Base-by-base conservation (phyloP, 2,113 vertebrate genomes). In the Alethe castanea region DNA sequence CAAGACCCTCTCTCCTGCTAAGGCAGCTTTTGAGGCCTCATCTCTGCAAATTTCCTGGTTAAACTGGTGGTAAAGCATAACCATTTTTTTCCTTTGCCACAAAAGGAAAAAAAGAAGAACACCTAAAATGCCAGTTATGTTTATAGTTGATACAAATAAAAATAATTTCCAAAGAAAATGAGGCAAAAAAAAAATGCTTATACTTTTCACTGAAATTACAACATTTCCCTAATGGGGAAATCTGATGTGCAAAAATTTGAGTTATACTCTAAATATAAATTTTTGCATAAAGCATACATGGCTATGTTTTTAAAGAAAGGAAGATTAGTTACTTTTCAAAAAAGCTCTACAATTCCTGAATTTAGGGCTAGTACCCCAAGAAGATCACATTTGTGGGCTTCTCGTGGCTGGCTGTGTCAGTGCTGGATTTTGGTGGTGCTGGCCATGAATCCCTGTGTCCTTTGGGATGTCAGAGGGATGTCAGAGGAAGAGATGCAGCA, bases 401-500 rank as follows among this genome's bases (percentile, higher is more conserved):
- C 17, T 54, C 7, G 0, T 1, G 12, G 23, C 5, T 26, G 52
- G 35, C 5, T 73, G 62, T 60, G 31, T 33, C 26, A 35, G 33
- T 0, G 4, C 22, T 60, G 53, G 2, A 24, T 72, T 62, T 67
- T 2, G 0, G 56, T 42, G 52, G 26, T 19, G 5, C 26, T 31
- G 65, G 42, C 52, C 5, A 3, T 22, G 54, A 17, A 35, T 24
- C 18, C 0, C 12, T 65, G 31, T 19, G 31, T 19, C 19, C 7
- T 19, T 79, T 79, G 6, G 44, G 78, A 20, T 24, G 50, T 14
- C 8, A 23, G 11, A 14, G 2, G 15, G 44, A 7, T 64, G 42
- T 44, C 42, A 19, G 44, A 42, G 31, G n/a, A 29, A 2, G 8
- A 81, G 62, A 26, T 35, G 81, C 18, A 20, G 57, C 0, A 24